Evolutionary conservation across 30 jellyfish, hydroid and myxozoan genomes (phyloP), one percentile per base, ranked within the genome.

Genomic region (Rhopilema esculentum): DNA sequence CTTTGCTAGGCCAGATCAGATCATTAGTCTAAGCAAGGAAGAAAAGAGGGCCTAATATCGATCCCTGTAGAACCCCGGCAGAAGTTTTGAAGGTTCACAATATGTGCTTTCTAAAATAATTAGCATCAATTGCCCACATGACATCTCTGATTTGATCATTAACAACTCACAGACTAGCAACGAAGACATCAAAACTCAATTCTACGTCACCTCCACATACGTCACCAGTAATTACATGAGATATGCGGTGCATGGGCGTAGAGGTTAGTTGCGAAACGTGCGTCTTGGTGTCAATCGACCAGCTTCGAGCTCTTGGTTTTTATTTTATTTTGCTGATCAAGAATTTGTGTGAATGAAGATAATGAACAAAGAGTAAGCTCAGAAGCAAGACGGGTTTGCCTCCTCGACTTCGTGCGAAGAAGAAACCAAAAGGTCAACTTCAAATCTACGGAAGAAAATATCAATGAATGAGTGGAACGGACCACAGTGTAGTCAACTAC

Each of bases 241-340:
- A 76, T 33, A 33, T 40, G 87, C 87, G 67, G 73, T 19, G 87
- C 87, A 76, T 76, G 75, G 75, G 87, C 87, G 87, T 76, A 17
- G 9, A 76, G 49, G 73, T 76, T 75, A 76, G 87, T 76, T 66
- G 76, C 76, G 1, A 1, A 66, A 23, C 76, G 76, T 66, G 76
- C 76, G 1, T 66, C 76, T 66, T 66, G 23, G 76, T 19, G 76
- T 66, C 76, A 23, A 32, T 66, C 76, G 76, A 66, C 23, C 23
- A 16, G 25, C 28, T 1, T 66, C 76, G 76, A 66, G 76, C 76
- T 66, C 76, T 66, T 66, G 1, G 76, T 66, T 66, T 66, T 66
- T n/a, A n/a, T 66, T 66, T 18, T 27, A 66, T 66, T 51, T 66
- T 66, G 76, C 76, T 66, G 31, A 32, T 66, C 26, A 32, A 19